Evolutionary conservation across 2,797 vertebrate species (phyloP), one percentile per base, ranked within the genome.

Genomic region (Danionella dracula): DNA sequence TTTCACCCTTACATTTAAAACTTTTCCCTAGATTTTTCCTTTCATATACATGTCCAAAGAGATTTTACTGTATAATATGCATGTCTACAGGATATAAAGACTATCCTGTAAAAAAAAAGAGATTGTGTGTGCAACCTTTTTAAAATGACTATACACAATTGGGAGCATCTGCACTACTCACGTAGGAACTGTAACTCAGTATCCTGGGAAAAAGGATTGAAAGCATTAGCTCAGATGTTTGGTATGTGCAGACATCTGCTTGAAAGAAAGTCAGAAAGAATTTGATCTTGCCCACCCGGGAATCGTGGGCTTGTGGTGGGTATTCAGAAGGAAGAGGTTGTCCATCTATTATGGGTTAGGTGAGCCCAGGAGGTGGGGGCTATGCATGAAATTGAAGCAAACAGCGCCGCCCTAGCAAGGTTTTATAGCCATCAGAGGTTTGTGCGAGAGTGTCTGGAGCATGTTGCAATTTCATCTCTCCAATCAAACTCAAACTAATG

Each of bases 391-490:
- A 51, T 67, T n/a, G 40, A 48, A 59, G 44, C 59, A 68, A 53
- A 76, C 44, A 60, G 49, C 20, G 66, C 55, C 61, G 23, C 34
- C 21, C 21, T n/a, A 57, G 27, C 44, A 61, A 61, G 51, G 61
- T 63, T 80, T 76, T 80, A 80, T 71, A 32, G 58, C 62, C 60
- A 35, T 69, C 57, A 19, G 65, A 6, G 67, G 69, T 76, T 75
- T 80, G 66, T 59, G 64, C 72, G 73, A 75, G 68, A 66, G 63
- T 46, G 53, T 46, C 42, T 56, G 66, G 68, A 68, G 77, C 74
- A 72, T 58, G 51, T 72, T 76, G 62, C 68, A 70, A 74, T 75
- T 76, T 76, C 66, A 70, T 48, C 49, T 42, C 51, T 42, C 57
- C 72, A 75, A 76, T 78, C 78, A 76, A 66, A 60, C 49, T 59